Conservation (phyloP, 1,140 invertebrate genomes). For the Caerostris extrusa region DNA sequence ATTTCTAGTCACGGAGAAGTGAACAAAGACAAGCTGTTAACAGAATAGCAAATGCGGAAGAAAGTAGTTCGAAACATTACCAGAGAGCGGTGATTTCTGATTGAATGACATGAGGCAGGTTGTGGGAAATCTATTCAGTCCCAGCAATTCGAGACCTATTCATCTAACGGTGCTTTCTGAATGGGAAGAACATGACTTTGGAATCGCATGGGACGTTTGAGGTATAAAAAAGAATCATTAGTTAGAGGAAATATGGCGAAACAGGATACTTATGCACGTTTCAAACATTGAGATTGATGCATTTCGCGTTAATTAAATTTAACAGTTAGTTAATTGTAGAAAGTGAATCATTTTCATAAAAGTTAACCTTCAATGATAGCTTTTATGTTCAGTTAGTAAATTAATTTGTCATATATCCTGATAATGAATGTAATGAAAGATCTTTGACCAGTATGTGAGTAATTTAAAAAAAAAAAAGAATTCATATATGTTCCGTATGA, state of each 20-base stretch:
- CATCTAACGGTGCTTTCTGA: background rate
- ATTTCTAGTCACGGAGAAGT: slow-evolving; percentile 63
- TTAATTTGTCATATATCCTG: no score
- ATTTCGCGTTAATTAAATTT: no score
- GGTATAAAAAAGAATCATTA: background rate
- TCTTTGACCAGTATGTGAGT: no score
- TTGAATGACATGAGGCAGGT: slow-evolving; percentile 47
- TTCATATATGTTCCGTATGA: no score
- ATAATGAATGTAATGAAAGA: no score
- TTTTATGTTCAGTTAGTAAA: no score
- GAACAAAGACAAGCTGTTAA: slow-evolving; percentile 71
- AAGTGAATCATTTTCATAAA: no score
- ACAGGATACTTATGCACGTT: background rate
- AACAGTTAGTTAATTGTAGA: no score
- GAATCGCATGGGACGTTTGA: background rate
- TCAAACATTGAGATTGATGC: no score
- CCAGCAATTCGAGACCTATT: slow-evolving; percentile 1
- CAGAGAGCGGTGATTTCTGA: slow-evolving; percentile 43
- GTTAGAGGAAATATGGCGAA: background rate
- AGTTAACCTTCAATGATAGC: no score
- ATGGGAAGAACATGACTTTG: background rate
- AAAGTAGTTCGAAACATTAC: slow-evolving; percentile 44
- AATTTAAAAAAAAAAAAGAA: no score
- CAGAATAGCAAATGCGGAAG: slow-evolving; percentile 67
- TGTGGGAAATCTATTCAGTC: slow-evolving; percentile 11